These are phyloP conservation scores for Phenganax marumi DNA, from an alignment of 92 coral and sea anemone species.

Conservation along the genomic window DNA sequence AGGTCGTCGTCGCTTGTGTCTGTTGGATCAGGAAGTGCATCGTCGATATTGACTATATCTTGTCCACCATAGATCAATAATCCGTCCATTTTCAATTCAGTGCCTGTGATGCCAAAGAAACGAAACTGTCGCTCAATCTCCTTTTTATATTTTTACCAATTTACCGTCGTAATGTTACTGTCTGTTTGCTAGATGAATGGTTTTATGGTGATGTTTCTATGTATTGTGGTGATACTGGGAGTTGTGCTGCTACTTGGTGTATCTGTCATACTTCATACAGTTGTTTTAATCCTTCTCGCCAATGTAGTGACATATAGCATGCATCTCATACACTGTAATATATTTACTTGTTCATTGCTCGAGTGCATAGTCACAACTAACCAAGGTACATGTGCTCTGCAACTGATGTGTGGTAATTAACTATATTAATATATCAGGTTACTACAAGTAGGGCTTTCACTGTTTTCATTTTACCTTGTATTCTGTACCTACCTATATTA, in stretches of 20 bases:
- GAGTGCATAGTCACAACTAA: neutral
- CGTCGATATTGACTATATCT: conserved; percentile 37
- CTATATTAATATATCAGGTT: neutral
- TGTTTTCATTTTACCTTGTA: too few relatives aligned
- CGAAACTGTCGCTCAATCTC: conserved; percentile 56
- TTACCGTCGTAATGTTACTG: conserved; percentile 33
- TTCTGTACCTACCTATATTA: too few relatives aligned
- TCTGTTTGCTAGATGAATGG: conserved; percentile 42
- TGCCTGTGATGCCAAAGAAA: conserved; percentile 38
- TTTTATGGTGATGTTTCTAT: conserved; percentile 41
- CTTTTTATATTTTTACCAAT: conserved; percentile 51
- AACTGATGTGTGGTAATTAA: neutral
- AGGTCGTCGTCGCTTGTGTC: conserved; percentile 29
- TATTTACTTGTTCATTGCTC: conserved; percentile 5
- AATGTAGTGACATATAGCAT: conserved; percentile 11
- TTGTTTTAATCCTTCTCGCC: conserved; percentile 20
- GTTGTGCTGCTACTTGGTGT: conserved; percentile 18
- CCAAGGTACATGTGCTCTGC: conserved; percentile 5
- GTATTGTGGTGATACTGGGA: conserved; percentile 14
- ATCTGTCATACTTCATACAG: conserved; percentile 42
- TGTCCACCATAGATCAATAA: conserved; percentile 49
- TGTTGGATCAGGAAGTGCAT: conserved; percentile 45
- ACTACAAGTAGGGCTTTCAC: neutral
- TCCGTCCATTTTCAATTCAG: conserved; percentile 44
- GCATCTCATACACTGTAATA: neutral